These are phyloP conservation scores for Trichomalopsis sarcophagae DNA, from an alignment of 1,140 invertebrate species.

Conservation along the genomic window DNA sequence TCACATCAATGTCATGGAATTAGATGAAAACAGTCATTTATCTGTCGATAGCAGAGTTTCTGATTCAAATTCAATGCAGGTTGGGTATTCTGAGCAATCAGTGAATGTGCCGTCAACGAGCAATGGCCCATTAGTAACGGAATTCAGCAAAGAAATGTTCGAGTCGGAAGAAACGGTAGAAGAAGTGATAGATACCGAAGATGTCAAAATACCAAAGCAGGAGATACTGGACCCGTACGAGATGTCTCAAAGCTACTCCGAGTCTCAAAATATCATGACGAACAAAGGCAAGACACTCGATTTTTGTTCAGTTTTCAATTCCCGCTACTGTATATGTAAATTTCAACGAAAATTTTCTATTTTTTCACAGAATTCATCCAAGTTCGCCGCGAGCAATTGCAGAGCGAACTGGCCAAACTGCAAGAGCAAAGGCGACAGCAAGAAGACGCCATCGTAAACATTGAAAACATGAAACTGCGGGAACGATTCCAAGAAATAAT, in stretches of 20 bases:
- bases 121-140: slow-evolving; percentile 71
- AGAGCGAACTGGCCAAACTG: slow-evolving; percentile 83
- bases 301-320: background rate
- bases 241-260: slow-evolving; percentile 66
- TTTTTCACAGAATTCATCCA: slow-evolving; percentile 64
- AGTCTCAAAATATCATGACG: slow-evolving; percentile 59
- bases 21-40: slow-evolving; percentile 86
- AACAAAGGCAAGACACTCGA: slow-evolving; percentile 62
- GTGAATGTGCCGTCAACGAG: slow-evolving; percentile 64
- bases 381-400: slow-evolving; percentile 74
- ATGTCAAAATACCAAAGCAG: slow-evolving; percentile 65
- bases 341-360: slow-evolving; percentile 31
- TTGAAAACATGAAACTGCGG: slow-evolving; percentile 89
- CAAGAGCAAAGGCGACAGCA: slow-evolving; percentile 84
- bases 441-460: slow-evolving; percentile 87
- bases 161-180: slow-evolving; percentile 63
- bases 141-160: slow-evolving; percentile 78
- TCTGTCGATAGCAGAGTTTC: slow-evolving; percentile 86
- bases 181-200: slow-evolving; percentile 56
- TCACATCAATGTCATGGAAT: slow-evolving; percentile 83
- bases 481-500: slow-evolving; percentile 88
- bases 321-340: background rate
- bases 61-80: slow-evolving; percentile 83
- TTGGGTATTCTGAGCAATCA: slow-evolving; percentile 70
- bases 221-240: slow-evolving; percentile 66